These are phyloP conservation scores for Cheilosia variabilis DNA, from an alignment of 2,888 invertebrate genomes.

Conservation along the genomic window DNA sequence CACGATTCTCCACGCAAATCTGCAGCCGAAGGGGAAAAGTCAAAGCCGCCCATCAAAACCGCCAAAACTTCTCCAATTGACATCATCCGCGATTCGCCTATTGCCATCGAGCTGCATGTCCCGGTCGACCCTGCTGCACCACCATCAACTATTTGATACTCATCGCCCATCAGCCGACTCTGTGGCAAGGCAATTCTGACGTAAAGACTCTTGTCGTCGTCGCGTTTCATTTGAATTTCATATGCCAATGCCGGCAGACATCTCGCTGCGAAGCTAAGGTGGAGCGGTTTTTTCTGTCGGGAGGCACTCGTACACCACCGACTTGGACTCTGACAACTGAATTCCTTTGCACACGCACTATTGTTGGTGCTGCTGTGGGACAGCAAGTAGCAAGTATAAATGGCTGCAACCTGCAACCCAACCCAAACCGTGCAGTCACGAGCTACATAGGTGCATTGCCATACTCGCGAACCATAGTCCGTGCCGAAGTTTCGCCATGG, in stretches of 20 bases:
- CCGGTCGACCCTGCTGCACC: constrained; percentile 36
- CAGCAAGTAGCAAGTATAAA: constrained; percentile 2
- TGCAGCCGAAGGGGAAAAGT: constrained; percentile 55
- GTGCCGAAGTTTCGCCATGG: constrained; percentile 42
- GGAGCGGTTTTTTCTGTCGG: constrained; percentile 53
- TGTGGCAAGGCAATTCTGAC: constrained; percentile 37
- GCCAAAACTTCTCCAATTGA: constrained; percentile 61
- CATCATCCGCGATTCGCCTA: constrained; percentile 31
- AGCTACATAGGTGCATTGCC: neutral
- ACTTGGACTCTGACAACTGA: constrained; percentile 66
- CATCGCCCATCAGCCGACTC: constrained; percentile 51
- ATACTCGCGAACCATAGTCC: constrained; percentile 3
- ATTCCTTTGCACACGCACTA: constrained; percentile 71
- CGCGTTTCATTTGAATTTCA: constrained; percentile 64
- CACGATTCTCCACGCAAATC: constrained; percentile 58
- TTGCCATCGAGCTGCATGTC: neutral
- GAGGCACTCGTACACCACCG: constrained; percentile 24
- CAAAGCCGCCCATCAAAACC: constrained; percentile 49
- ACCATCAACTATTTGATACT: neutral
- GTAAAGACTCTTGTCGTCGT: constrained; percentile 42
- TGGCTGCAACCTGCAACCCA: neutral
- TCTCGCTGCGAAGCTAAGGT: constrained; percentile 16
- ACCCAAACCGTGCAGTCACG: constrained; percentile 34
- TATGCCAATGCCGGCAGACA: constrained; percentile 40
- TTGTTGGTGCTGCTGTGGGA: constrained; percentile 10